Conservation (phyloP, 2,888 invertebrate species). For the Dicyrtomina minuta region DNA sequence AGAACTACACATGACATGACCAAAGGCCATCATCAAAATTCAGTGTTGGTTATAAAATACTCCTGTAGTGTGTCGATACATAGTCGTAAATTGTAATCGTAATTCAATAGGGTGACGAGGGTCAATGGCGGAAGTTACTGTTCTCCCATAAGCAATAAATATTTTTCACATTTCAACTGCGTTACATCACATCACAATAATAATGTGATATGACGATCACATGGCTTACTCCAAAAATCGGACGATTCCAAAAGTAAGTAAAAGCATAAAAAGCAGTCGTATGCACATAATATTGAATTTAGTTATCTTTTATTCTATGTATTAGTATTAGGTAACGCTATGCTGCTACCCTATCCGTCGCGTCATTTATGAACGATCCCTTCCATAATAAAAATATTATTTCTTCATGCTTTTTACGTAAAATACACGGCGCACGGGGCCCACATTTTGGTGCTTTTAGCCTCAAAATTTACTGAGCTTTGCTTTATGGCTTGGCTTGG, state of each 20-base stretch:
- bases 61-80: background rate
- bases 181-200: background rate
- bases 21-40: constrained; percentile 9
- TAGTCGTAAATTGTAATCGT: constrained; percentile 16
- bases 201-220: background rate
- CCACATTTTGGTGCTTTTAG: no score
- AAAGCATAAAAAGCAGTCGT: constrained; percentile 2
- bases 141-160: constrained; percentile 26
- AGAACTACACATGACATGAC: background rate
- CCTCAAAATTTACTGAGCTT: no score
- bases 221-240: background rate
- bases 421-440: no score
- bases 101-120: constrained; percentile 28
- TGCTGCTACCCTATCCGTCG: no score
- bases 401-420: background rate
- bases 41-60: background rate
- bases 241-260: background rate
- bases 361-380: no score
- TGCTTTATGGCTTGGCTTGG: no score
- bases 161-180: constrained; percentile 20
- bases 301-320: no score
- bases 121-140: constrained; percentile 28
- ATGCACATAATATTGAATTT: no score
- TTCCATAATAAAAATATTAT: background rate
- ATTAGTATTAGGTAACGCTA: no score